Evolutionary conservation across 2,888 invertebrate species (phyloP).

Genomic region (Agriopis aurantiaria): DNA sequence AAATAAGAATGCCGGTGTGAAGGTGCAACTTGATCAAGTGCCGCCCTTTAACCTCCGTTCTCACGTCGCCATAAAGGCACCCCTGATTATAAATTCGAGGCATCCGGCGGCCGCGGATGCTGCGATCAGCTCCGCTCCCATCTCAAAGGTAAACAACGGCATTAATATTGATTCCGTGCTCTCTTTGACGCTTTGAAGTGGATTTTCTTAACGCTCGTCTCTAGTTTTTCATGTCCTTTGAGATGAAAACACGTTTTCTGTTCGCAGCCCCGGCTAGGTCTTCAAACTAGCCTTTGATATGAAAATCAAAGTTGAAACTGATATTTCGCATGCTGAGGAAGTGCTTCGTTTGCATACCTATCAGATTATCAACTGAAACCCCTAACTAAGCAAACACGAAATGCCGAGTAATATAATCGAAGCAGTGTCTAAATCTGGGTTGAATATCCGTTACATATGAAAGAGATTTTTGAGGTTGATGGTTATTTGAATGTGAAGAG

Average conservation of each 20-base stretch:
- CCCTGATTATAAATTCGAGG: conserved; percentile 81
- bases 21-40: conserved; percentile 83
- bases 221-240: conserved; percentile 72
- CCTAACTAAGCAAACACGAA: conserved; percentile 5
- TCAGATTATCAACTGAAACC: conserved; percentile 28
- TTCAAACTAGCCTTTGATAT: conserved; percentile 62
- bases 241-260: conserved; percentile 44
- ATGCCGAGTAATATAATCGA: conserved; percentile 14
- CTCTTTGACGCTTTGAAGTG: conserved; percentile 77
- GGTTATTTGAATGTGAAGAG: conserved; percentile 49
- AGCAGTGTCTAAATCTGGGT: conserved; percentile 46
- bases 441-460: conserved; percentile 52
- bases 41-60: conserved; percentile 78
- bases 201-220: conserved; percentile 69
- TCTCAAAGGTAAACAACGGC: conserved; percentile 82
- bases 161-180: conserved; percentile 82
- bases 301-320: conserved; percentile 58
- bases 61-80: conserved; percentile 76
- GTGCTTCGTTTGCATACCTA: conserved; percentile 35
- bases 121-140: conserved; percentile 66
- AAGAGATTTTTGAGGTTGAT: conserved; percentile 49
- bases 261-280: conserved; percentile 18
- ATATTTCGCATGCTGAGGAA: conserved; percentile 36
- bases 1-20: conserved; percentile 70
- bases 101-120: conserved; percentile 67